Evolutionary conservation across 2,113 vertebrate species (phyloP).

Genomic region (Indicator indicator): DNA sequence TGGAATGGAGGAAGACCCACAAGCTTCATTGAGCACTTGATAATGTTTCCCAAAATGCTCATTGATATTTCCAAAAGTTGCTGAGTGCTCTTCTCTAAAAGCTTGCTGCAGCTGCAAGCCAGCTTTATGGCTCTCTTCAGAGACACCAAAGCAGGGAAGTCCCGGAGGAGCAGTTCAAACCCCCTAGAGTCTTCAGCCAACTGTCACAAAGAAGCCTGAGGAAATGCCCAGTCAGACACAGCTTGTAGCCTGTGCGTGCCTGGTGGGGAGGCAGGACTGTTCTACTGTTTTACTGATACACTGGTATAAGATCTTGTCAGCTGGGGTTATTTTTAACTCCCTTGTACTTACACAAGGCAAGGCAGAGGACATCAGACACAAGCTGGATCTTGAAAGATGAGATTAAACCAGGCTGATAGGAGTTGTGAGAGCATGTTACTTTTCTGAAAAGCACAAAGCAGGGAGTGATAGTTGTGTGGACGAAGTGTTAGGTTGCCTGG

Average conservation of each 20-base stretch:
- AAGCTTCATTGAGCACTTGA: neutral
- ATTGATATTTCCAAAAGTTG: neutral
- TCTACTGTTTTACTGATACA: neutral
- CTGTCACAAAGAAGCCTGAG: neutral
- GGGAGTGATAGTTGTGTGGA: neutral
- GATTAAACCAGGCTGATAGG: neutral
- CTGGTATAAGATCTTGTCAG: rapidly evolving
- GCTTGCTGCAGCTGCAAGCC: neutral
- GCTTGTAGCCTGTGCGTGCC: neutral
- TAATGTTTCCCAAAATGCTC: neutral
- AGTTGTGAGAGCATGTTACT: neutral
- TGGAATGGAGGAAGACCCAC: neutral
- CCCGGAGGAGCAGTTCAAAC: neutral
- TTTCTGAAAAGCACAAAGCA: neutral
- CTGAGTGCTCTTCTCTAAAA: neutral
- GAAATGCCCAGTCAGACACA: rapidly evolving
- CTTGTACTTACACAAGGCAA: neutral
- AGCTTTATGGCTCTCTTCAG: neutral
- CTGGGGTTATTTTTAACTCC: neutral
- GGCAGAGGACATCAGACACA: neutral
- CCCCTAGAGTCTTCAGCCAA: neutral
- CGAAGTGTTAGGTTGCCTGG: neutral
- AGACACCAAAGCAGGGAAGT: neutral
- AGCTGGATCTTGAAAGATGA: neutral
- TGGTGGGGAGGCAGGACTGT: too few relatives aligned